These are phyloP conservation scores for Aphidius ervi DNA, from an alignment of 1,140 invertebrate species.

Conservation along the genomic window DNA sequence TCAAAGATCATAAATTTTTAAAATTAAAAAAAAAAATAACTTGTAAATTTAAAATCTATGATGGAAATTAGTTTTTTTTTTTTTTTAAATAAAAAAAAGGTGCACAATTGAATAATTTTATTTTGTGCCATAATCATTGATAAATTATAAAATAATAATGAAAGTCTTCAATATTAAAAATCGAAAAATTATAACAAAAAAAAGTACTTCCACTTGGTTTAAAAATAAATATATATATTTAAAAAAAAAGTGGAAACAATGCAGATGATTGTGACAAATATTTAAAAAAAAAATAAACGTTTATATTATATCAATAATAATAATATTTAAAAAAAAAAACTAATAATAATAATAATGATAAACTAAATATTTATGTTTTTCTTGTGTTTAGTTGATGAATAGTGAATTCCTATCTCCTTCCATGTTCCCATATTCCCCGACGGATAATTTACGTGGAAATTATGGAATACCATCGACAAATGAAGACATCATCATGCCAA, in stretches of 20 bases:
- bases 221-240: too few species aligned
- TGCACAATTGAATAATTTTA: too few species aligned
- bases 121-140: too few species aligned
- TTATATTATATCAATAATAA: slow-evolving; percentile 31
- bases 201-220: not conserved
- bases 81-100: too few species aligned
- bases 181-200: slow-evolving; percentile 2
- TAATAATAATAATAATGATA: slow-evolving; percentile 11
- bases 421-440: slow-evolving; percentile 34
- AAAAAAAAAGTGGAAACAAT: too few species aligned
- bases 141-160: too few species aligned
- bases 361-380: slow-evolving; percentile 23
- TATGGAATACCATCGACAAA: slow-evolving; percentile 18
- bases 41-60: too few species aligned
- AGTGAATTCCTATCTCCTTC: slow-evolving; percentile 37
- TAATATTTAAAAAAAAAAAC: slow-evolving; percentile 24
- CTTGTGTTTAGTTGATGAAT: slow-evolving; percentile 32
- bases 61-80: too few species aligned
- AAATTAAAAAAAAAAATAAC: too few species aligned
- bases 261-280: slow-evolving; percentile 12
- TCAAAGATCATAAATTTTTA: too few species aligned
- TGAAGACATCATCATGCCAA: slow-evolving; percentile 29
- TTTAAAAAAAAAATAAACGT: slow-evolving; percentile 31
- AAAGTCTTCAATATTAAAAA: not conserved
- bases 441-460: slow-evolving; percentile 9